Conservation (phyloP, 2,797 vertebrate genomes). For the Todus mexicanus region DNA sequence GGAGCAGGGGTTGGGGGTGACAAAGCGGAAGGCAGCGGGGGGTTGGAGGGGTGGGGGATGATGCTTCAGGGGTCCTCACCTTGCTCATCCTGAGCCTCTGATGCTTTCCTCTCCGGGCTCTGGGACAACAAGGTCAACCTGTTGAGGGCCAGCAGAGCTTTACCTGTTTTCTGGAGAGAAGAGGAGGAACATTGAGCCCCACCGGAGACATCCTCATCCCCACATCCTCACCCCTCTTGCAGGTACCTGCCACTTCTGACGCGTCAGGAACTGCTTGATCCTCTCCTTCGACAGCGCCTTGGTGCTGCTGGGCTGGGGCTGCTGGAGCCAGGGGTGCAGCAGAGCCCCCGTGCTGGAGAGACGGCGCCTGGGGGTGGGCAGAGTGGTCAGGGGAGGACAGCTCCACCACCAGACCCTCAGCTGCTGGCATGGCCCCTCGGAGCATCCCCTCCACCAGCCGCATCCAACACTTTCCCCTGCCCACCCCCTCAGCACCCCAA, state of each 20-base stretch:
- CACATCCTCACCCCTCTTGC: accelerated
- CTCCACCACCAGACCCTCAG: not conserved
- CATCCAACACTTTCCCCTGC: not conserved
- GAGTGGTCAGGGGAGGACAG: not conserved
- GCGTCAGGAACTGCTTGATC: conserved; percentile 84
- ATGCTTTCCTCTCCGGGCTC: conserved; percentile 45
- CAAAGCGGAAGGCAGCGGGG: not conserved
- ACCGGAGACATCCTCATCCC: not conserved
- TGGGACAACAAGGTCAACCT: conserved; percentile 81
- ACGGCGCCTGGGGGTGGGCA: conserved; percentile 62
- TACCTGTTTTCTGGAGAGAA: conserved; percentile 74
- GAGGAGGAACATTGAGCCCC: not conserved
- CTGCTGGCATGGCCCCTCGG: no score
- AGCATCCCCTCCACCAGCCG: not conserved
- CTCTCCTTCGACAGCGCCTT: conserved; percentile 83
- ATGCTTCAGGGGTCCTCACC: not conserved
- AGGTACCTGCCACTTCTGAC: conserved; percentile 88
- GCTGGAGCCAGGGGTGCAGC: conserved; percentile 83
- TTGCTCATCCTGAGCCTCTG: conserved; percentile 66
- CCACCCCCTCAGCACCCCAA: not conserved
- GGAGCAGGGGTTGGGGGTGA: not conserved
- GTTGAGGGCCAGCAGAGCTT: conserved; percentile 85
- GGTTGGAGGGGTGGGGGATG: not conserved
- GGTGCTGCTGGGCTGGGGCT: conserved; percentile 42
- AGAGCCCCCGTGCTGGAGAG: conserved; percentile 77